Base-by-base conservation (phyloP, 2,888 invertebrate genomes). In the Sussaba pulchella region DNA sequence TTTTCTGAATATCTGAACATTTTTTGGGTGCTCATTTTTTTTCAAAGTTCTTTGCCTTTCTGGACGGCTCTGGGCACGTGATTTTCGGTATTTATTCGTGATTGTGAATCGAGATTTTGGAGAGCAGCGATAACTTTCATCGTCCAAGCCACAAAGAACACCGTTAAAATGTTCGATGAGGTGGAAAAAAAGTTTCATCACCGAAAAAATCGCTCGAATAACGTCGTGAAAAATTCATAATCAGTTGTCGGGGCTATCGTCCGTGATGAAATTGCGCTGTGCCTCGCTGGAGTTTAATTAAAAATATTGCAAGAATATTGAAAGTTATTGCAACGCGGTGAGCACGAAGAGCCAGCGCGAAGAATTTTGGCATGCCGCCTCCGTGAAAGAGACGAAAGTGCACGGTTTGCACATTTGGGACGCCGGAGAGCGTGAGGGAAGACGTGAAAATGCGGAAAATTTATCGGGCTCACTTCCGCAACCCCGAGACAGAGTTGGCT, bases 401-500 rank as follows among this genome's bases (percentile, higher is more conserved):
- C 31, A 17, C 47, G 26, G 39, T 26, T 21, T 67, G 75, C 66
- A 66, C 75, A 67, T 75, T 80, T 67, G 26, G 71, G 66, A 24
- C 54, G 54, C 31, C 26, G 50, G 24, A 43, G n/a, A 47, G 57
- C 17, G 66, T 72, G 59, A 78, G 19, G 21, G 43, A 67, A 45
- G 54, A 61, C 66, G 45, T 43, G 61, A 71, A 67, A 67, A 76
- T 76, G 71, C 45, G 52, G 41, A 47, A 54, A 74, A 61, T 72
- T 79, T 79, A 79, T 79, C 71, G 66, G 75, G 59, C 64, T 71
- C 50, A 39, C 66, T 64, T 43, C 26, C 31, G 17, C 31, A 47
- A 50, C 54, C 79, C 61, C 63, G 59, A 79, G 75, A 74, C 79
- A 36, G 71, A 80, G 67, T 80, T 76, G 80, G 80, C 80, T 71